Evolutionary conservation across 2,113 vertebrate genomes (phyloP), one percentile per base, ranked within the genome.

Genomic region (Nothobranchius furzeri): DNA sequence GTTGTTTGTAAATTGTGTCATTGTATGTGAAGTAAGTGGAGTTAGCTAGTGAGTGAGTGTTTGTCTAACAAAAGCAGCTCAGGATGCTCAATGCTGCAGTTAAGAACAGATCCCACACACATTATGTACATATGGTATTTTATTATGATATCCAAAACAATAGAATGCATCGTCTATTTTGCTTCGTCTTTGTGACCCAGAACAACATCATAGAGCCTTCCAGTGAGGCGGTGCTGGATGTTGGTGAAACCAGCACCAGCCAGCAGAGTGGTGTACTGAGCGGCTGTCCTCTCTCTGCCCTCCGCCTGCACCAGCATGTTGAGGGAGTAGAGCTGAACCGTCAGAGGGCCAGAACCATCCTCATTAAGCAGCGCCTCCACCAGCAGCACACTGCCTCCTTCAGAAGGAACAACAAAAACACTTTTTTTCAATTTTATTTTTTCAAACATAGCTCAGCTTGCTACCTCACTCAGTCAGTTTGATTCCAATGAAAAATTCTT

Each of bases 281-380:
- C 62, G 20, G 83, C 76, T 7, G 88, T 94, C 54, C 94, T 45
- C 84, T 97, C 96, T 12, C 83, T 92, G 8, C 96, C 96, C 85
- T 95, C 93, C 0, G 95, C 95, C 92, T 96, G 96, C 2, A 96
- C 88, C 67, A 98, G 87, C 95, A 96, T 95, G 78, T 95, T 97
- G 14, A 98, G 87, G 0, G 93, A 96, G 76, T 89, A 93, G 3
- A 97, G 92, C 9, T 95, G 94, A 0, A 88, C 88, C 3, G 86
- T 90, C 12, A 94, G 68, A 0, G 95, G 95, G 0, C 95, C 95
- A 4, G 91, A 91, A 15, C 82, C 90, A 2, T 95, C 95, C 46
- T 93, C 93, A 2, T 87, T 79, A 63, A 97, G 87, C 24, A 96
- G 72, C 0, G 91, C 91, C 74, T 98, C 95, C 24, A 95, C 82